Conservation (phyloP, 2,113 vertebrate genomes). For the Mustelus asterias region DNA sequence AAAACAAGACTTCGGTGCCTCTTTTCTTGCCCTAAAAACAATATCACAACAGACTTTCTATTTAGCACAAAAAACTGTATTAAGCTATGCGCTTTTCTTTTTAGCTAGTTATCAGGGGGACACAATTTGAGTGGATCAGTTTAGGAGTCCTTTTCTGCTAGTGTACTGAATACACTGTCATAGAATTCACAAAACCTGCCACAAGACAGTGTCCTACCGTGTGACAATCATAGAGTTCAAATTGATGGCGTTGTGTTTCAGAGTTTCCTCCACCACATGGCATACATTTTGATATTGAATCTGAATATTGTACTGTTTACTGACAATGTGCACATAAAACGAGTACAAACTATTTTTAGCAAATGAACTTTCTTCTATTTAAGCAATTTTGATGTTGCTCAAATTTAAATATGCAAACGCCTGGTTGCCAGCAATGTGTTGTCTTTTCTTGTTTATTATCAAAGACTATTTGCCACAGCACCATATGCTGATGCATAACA, state of each 20-base stretch:
- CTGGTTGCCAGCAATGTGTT: neutral
- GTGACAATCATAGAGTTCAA: neutral
- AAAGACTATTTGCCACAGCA: constrained; percentile 37
- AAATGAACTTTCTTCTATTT: neutral
- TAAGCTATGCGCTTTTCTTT: neutral
- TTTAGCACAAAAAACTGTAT: neutral
- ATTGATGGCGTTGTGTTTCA: neutral
- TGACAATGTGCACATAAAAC: neutral
- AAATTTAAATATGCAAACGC: constrained; percentile 5
- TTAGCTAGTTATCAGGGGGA: neutral
- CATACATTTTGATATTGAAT: neutral
- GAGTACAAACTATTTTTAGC: neutral
- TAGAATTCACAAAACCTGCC: neutral
- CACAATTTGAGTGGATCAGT: neutral
- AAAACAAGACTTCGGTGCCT: neutral
- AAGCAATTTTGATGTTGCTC: neutral
- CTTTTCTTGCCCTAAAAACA: neutral
- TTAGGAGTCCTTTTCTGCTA: neutral
- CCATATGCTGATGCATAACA: constrained; percentile 45
- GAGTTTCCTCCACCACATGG: neutral
- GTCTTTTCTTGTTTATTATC: constrained; percentile 39
- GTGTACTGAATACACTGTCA: neutral
- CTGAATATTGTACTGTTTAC: neutral
- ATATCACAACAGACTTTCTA: neutral
- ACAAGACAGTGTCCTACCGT: neutral